A percentile compares a stretch with the other conserved stretches of the same genome.
These are phyloP conservation scores for Phrynocephalus guinanensis DNA, from an alignment of 2,797 vertebrate genomes.

Conservation along the genomic window DNA sequence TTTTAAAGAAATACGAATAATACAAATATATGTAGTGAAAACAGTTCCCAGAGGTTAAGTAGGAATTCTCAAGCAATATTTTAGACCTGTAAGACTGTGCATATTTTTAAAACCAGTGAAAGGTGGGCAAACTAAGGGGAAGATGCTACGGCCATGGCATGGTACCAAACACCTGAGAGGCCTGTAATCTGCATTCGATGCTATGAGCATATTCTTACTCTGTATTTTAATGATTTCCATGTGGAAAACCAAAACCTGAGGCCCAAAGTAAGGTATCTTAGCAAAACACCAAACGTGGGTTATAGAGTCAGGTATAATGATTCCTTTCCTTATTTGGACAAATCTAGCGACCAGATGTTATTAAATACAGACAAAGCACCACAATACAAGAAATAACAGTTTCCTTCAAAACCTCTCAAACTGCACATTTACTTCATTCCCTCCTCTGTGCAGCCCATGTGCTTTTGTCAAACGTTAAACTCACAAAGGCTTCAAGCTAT, in stretches of 20 bases:
- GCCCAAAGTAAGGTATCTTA: background rate
- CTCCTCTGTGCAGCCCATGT: constrained; percentile 32
- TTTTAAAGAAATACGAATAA: constrained; percentile 99
- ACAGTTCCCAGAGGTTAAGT: constrained; percentile 90
- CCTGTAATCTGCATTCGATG: background rate
- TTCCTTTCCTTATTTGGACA: constrained; percentile 2
- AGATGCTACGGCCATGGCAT: background rate
- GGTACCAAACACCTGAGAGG: background rate
- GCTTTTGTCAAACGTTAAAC: constrained; percentile 65
- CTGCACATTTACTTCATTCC: background rate
- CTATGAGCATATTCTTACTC: background rate
- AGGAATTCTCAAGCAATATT: constrained; percentile 91
- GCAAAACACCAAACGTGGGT: background rate
- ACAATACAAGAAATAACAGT: constrained; percentile 36
- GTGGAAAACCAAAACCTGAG: constrained; percentile 18
- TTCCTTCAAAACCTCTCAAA: constrained; percentile 14
- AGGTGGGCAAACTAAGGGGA: constrained; percentile 50
- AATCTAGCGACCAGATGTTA: background rate
- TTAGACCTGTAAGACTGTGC: constrained; percentile 86
- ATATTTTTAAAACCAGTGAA: constrained; percentile 83
- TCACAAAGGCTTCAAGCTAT: constrained; percentile 82
- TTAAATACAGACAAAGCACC: constrained; percentile 24
- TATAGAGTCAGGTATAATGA: background rate
- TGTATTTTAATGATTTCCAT: background rate
- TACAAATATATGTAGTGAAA: constrained; percentile 99